Evolutionary conservation across 37 sponge, comb jelly and placozoan genomes (phyloP).

Genomic region (Dysidea cf. avara): DNA sequence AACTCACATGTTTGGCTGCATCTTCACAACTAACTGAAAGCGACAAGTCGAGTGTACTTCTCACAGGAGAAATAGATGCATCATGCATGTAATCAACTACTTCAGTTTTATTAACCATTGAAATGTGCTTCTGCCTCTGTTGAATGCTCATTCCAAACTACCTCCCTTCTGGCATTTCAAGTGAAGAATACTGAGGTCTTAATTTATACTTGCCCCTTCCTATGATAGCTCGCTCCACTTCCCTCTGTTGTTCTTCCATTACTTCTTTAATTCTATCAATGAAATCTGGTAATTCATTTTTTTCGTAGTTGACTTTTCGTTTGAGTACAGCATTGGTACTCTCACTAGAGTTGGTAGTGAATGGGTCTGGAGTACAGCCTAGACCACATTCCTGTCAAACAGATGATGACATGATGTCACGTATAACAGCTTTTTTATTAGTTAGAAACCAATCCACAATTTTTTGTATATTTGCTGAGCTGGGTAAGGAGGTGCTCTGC

Average conservation of each 20-base stretch:
- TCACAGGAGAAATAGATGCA: too few species aligned
- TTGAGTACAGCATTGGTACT: constrained; percentile 43
- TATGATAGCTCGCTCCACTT: constrained; percentile 40
- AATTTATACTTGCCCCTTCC: constrained; percentile 36
- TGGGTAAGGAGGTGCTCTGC: too few species aligned
- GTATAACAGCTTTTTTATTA: constrained; percentile 30
- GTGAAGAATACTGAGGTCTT: constrained; percentile 8
- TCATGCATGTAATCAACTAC: too few species aligned
- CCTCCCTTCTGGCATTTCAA: constrained; percentile 21
- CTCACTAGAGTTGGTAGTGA: constrained; percentile 52
- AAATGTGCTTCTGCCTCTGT: too few species aligned
- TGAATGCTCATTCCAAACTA: constrained; percentile 25
- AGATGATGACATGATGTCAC: constrained; percentile 27
- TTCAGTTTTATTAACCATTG: too few species aligned
- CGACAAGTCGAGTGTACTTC: too few species aligned
- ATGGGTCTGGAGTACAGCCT: constrained; percentile 31
- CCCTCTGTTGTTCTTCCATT: constrained; percentile 41
- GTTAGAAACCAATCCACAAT: background rate
- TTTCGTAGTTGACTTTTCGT: constrained; percentile 45
- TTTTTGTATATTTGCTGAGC: too few species aligned
- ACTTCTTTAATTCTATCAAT: constrained; percentile 22
- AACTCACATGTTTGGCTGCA: constrained; percentile 1
- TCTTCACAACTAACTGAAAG: background rate
- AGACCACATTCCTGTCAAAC: constrained; percentile 35
- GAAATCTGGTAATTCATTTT: constrained; percentile 33